These are phyloP conservation scores for Dipodomys stephensi DNA, from an alignment of 2,113 vertebrate species.

Conservation along the genomic window DNA sequence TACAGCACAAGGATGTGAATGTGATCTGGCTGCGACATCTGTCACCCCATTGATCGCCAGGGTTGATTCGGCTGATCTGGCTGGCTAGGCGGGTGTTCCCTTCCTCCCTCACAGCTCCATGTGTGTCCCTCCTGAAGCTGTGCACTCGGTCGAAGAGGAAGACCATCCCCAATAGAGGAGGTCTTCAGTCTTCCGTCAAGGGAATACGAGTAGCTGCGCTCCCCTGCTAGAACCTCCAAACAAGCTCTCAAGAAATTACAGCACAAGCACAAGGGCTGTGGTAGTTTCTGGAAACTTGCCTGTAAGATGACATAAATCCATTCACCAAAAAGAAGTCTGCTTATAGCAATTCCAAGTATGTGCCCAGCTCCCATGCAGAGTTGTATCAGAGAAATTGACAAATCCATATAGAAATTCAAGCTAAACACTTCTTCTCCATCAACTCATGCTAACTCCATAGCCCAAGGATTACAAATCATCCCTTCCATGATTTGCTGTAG, in stretches of 20 bases:
- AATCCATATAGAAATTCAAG: slow-evolving; percentile 1
- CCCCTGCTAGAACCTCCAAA: too few species aligned
- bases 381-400: background rate
- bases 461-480: background rate
- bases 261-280: background rate
- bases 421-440: background rate
- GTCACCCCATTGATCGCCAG: too few species aligned
- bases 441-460: background rate
- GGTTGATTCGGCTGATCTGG: too few species aligned
- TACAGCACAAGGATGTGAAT: background rate
- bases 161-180: too few species aligned
- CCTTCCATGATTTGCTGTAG: slow-evolving; percentile 12
- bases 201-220: too few species aligned
- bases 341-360: background rate
- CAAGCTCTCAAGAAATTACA: background rate
- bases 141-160: too few species aligned
- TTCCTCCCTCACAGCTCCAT: too few species aligned
- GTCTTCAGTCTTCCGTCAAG: too few species aligned
- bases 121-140: too few species aligned
- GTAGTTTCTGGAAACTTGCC: background rate
- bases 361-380: background rate
- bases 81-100: too few species aligned
- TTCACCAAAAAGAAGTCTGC: background rate
- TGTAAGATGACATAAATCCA: background rate
- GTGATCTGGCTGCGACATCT: too few species aligned